phyloP scores from a whole-genome alignment of 2,888 invertebrate genomes.

The Hofmannophila pseudospretella region DNA sequence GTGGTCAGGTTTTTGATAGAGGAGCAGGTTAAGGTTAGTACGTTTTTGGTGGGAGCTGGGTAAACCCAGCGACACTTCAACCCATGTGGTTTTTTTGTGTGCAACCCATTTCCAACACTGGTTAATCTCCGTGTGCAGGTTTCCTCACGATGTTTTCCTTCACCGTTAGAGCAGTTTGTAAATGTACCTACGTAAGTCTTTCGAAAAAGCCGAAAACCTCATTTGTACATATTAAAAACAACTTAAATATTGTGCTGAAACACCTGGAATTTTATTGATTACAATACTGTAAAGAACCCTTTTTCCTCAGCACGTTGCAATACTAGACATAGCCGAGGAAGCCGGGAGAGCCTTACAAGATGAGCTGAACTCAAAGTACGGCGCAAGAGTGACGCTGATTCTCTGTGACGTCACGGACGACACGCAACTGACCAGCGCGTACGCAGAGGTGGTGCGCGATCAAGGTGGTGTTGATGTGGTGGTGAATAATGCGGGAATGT shows the following conservation, averaged over 20 bases:
- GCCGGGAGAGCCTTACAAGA: conserved; percentile 19
- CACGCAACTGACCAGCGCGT: conserved; percentile 21
- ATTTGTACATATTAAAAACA: too few relatives aligned
- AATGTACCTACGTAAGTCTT: too few relatives aligned
- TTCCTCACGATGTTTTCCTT: too few relatives aligned
- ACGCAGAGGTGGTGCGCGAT: conserved; percentile 16
- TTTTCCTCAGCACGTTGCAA: conserved; percentile 22
- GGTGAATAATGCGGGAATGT: conserved; percentile 14
- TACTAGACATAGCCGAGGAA: conserved; percentile 20
- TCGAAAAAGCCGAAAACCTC: too few relatives aligned
- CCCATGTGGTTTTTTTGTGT: background rate
- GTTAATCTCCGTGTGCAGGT: too few relatives aligned
- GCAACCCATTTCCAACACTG: too few relatives aligned
- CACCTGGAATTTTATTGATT: too few relatives aligned
- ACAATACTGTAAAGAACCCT: too few relatives aligned
- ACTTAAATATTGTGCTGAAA: too few relatives aligned
- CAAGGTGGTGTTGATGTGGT: conserved; percentile 19
- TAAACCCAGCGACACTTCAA: too few relatives aligned
- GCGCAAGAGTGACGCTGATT: conserved; percentile 20
- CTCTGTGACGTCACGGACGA: conserved; percentile 28
- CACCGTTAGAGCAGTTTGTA: too few relatives aligned
- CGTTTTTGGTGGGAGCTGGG: too few relatives aligned
- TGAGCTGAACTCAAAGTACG: conserved; percentile 21
- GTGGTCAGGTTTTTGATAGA: conserved; percentile 23
- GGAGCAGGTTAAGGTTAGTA: background rate